phyloP scores from a whole-genome alignment of 2,888 invertebrate species.

The Protonemura montana region DNA sequence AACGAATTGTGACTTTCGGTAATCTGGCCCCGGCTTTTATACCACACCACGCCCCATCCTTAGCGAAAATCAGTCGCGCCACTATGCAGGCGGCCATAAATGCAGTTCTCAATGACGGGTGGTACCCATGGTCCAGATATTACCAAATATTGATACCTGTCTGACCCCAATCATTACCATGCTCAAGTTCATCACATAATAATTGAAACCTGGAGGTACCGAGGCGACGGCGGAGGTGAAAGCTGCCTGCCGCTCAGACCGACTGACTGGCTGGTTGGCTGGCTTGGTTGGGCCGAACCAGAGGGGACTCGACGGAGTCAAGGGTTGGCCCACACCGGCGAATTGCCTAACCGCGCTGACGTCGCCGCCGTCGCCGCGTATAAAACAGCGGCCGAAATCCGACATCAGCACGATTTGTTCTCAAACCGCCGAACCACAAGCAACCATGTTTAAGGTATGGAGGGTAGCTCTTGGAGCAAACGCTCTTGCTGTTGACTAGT shows the following conservation, averaged over 20 bases:
- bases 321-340: constrained; percentile 36
- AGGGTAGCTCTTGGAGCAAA: background rate
- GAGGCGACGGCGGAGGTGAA: constrained; percentile 19
- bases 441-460: constrained; percentile 39
- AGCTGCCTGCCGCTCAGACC: too few relatives aligned
- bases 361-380: background rate
- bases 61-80: background rate
- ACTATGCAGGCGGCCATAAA: too few relatives aligned
- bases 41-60: constrained; percentile 8
- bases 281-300: background rate
- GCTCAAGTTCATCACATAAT: constrained; percentile 16
- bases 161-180: constrained; percentile 23
- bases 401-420: constrained; percentile 37
- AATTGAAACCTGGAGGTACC: constrained; percentile 24
- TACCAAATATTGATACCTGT: constrained; percentile 14
- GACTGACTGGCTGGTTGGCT: background rate
- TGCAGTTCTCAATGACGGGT: constrained; percentile 25
- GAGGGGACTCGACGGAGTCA: constrained; percentile 23
- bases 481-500: too few relatives aligned
- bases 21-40: constrained; percentile 14
- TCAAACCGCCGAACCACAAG: constrained; percentile 10
- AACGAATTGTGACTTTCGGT: constrained; percentile 15
- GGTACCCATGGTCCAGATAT: constrained; percentile 15
- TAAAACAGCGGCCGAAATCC: constrained; percentile 15
- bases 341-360: constrained; percentile 18